phyloP scores from a whole-genome alignment of 2,888 invertebrate genomes.

The Hanleya hanleyi region DNA sequence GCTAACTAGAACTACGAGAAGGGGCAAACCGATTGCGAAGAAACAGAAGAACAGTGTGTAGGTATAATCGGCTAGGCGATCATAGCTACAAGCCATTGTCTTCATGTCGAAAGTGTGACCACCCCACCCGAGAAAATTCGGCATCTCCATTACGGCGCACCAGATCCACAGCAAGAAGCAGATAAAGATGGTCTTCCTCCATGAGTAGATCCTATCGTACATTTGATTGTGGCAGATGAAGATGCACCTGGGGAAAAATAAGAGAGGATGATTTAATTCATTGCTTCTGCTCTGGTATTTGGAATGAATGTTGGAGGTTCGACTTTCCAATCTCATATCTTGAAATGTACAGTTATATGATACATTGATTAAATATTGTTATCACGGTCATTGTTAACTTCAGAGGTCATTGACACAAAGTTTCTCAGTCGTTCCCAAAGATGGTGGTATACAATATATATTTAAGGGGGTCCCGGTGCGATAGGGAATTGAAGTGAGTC shows the following conservation, averaged over 20 bases:
- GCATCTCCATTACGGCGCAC: constrained; percentile 27
- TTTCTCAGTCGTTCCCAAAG: no score
- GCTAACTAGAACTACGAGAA: neutral
- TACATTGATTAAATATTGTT: no score
- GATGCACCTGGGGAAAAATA: neutral
- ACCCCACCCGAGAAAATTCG: constrained; percentile 15
- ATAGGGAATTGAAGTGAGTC: no score
- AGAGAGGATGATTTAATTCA: no score
- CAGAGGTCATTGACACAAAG: no score
- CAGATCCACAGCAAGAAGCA: constrained; percentile 22
- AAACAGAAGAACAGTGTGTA: constrained; percentile 3
- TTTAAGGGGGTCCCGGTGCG: no score
- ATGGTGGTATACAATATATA: no score
- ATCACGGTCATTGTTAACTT: no score
- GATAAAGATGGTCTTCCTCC: constrained; percentile 19
- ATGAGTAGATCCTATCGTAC: constrained; percentile 19
- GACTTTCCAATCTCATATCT: no score
- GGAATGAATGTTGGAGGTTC: no score
- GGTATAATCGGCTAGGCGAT: neutral
- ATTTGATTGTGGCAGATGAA: neutral
- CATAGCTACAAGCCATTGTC: constrained; percentile 11
- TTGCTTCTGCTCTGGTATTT: no score
- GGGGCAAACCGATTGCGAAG: neutral
- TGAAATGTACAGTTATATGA: no score
- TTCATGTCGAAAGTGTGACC: constrained; percentile 7